A percentile compares a stretch with the other conserved stretches of the same genome.
phyloP scores from a whole-genome alignment of 2,113 vertebrate species.

The Cheirogaleus medius region DNA sequence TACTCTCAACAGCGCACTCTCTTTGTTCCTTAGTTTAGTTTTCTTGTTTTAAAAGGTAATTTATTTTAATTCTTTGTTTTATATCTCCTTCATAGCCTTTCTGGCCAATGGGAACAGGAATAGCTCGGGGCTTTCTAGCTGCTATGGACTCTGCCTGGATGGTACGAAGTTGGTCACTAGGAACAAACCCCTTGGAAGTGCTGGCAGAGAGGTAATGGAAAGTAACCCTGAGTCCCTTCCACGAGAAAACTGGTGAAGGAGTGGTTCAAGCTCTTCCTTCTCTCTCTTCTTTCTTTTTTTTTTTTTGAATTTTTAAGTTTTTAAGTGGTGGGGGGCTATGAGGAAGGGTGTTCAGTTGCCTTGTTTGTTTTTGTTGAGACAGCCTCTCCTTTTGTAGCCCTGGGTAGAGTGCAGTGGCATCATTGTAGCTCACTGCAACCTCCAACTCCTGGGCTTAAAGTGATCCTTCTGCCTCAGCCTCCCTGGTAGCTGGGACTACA shows the following conservation, averaged over 20 bases:
- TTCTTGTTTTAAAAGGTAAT: background rate
- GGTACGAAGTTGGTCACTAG: constrained; percentile 96
- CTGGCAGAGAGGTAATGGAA: constrained; percentile 95
- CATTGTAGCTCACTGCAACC: too few species aligned
- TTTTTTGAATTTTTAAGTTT: too few species aligned
- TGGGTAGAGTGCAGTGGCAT: too few species aligned
- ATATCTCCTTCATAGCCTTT: constrained; percentile 87
- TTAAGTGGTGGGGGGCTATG: too few species aligned
- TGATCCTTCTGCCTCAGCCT: too few species aligned
- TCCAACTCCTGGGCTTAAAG: too few species aligned
- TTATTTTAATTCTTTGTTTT: constrained; percentile 31
- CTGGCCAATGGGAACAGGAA: constrained; percentile 99
- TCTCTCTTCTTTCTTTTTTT: background rate
- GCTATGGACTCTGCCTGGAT: constrained; percentile 99
- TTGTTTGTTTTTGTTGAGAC: too few species aligned
- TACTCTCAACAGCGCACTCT: background rate
- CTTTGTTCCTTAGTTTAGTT: background rate
- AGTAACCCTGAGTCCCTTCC: background rate
- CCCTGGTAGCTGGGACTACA: too few species aligned
- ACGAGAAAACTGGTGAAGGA: rapidly evolving
- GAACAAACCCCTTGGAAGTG: constrained; percentile 92
- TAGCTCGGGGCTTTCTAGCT: constrained; percentile 97
- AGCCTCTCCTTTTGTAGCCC: too few species aligned
- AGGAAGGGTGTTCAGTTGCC: too few species aligned
- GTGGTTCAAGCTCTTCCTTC: too few species aligned